Conservation (phyloP, 2,113 vertebrate genomes). For the Danio rerio region GRCz12tu NC_133180.1:40230501-40231000, state of each 20-base stretch:
- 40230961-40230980: slow-evolving; percentile 67
- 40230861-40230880: slow-evolving; percentile 61
- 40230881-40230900: slow-evolving; percentile 71
- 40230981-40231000: slow-evolving; percentile 70
- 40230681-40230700: slow-evolving; percentile 67
- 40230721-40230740: slow-evolving; percentile 54
- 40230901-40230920: slow-evolving; percentile 74
- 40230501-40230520: slow-evolving; percentile 81
- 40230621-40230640: slow-evolving; percentile 75
- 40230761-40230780: slow-evolving; percentile 67
- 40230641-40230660: slow-evolving; percentile 77
- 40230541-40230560: slow-evolving; percentile 81
- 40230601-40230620: slow-evolving; percentile 52
- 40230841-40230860: slow-evolving; percentile 71
- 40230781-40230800: slow-evolving; percentile 71
- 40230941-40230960: slow-evolving; percentile 69
- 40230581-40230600: slow-evolving; percentile 70
- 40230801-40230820: slow-evolving; percentile 64
- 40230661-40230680: slow-evolving; percentile 67
- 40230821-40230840: slow-evolving; percentile 53
- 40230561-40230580: slow-evolving; percentile 72
- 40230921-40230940: slow-evolving; percentile 59
- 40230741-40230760: slow-evolving; percentile 69
- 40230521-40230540: slow-evolving; percentile 80
- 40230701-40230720: slow-evolving; percentile 66